Evolutionary conservation across 2,797 vertebrate species (phyloP).

Genomic region (Morus bassanus): DNA sequence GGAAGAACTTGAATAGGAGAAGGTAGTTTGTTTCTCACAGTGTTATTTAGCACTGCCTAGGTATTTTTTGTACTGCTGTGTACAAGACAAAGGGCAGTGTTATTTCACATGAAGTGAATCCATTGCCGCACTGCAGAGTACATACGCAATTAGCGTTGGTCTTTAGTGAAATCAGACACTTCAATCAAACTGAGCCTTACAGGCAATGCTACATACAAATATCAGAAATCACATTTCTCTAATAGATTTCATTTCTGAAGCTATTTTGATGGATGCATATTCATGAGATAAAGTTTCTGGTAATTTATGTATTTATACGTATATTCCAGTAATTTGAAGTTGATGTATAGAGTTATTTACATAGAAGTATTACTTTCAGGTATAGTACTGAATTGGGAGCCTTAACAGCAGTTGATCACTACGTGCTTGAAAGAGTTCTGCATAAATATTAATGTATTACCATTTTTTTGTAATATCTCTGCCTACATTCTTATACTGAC

Average conservation of each 20-base stretch:
- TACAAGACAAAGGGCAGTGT: not conserved
- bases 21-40: not conserved
- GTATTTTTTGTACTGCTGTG: not conserved
- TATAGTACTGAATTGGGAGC: not conserved
- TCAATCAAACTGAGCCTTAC: not conserved
- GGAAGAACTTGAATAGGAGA: not conserved
- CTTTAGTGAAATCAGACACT: not conserved
- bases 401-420: not conserved
- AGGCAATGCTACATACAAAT: not conserved
- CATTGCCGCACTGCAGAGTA: not conserved
- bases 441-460: not conserved
- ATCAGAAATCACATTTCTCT: not conserved
- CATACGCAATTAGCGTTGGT: rapidly evolving
- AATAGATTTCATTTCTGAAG: not conserved
- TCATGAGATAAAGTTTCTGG: not conserved
- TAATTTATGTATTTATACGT: not conserved
- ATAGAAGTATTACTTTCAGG: not conserved
- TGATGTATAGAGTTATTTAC: not conserved
- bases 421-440: not conserved
- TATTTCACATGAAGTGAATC: not conserved
- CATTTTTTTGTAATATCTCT: not conserved
- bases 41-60: not conserved
- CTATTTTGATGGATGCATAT: not conserved
- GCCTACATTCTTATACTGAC: not conserved
- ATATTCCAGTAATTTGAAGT: not conserved